These are phyloP conservation scores for Dipodomys spectabilis DNA, from an alignment of 2,113 vertebrate species.

Conservation along the genomic window DNA sequence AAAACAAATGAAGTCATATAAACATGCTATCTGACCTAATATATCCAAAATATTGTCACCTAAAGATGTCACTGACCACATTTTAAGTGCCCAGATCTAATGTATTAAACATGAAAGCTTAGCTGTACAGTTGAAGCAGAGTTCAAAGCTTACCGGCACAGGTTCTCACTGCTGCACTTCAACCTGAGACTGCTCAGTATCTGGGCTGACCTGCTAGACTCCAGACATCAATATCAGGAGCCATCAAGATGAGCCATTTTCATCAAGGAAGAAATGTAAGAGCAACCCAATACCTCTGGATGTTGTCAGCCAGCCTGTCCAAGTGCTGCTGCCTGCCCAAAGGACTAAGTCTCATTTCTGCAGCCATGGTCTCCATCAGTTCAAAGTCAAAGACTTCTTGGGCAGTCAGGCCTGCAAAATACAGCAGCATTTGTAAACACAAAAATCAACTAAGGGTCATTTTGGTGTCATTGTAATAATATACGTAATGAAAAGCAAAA, in stretches of 20 bases:
- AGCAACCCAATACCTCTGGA: slow-evolving; percentile 79
- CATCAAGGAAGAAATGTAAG: neutral
- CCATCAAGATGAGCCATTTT: neutral
- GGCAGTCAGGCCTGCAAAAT: slow-evolving; percentile 74
- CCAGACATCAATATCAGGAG: neutral
- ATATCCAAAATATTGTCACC: neutral
- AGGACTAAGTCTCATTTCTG: slow-evolving; percentile 78
- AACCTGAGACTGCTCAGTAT: no score
- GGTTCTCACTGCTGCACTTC: no score
- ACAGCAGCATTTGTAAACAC: no score
- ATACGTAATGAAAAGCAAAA: neutral
- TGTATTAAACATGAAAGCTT: neutral
- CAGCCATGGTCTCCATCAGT: slow-evolving; percentile 82
- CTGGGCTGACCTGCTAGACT: neutral
- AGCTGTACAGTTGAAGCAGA: neutral
- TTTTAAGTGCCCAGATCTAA: neutral
- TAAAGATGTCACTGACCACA: neutral
- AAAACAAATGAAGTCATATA: neutral
- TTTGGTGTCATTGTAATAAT: neutral
- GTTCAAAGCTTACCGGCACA: neutral
- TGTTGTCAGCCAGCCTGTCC: slow-evolving; percentile 76
- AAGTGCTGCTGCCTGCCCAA: slow-evolving; percentile 77
- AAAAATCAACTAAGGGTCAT: neutral
- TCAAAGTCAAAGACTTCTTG: slow-evolving; percentile 78
- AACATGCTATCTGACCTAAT: neutral